Percentiles rank a stretch among this genome's conserved stretches.
These are phyloP conservation scores for Scolopax mira DNA, from an alignment of 2,113 vertebrate genomes.

Conservation along the genomic window DNA sequence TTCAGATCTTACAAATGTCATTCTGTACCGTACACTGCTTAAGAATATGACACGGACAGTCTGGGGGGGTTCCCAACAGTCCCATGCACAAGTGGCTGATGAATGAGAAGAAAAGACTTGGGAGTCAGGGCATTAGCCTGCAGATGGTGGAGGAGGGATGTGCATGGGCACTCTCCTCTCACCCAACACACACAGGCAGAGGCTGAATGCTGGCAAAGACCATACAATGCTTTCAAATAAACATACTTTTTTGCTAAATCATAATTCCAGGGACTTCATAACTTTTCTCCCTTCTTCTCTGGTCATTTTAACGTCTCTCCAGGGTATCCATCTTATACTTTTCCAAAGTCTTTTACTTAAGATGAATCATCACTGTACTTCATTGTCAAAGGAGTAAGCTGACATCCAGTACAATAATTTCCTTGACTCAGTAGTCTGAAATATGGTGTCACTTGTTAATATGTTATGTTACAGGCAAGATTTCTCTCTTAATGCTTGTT, in stretches of 20 bases:
- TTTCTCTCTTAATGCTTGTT: neutral
- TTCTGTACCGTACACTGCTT: neutral
- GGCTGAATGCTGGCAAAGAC: neutral
- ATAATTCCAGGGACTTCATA: neutral
- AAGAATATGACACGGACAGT: neutral
- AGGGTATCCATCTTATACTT: neutral
- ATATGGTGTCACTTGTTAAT: neutral
- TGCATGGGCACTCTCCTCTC: neutral
- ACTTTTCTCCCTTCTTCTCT: neutral
- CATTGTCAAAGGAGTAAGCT: neutral
- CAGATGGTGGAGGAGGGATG: neutral
- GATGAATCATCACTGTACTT: neutral
- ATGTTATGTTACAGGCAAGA: neutral
- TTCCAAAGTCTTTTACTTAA: neutral
- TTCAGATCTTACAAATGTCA: neutral
- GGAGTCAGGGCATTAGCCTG: fast-evolving
- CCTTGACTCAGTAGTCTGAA: neutral
- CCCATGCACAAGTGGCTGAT: neutral
- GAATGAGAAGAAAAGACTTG: neutral
- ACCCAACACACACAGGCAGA: neutral
- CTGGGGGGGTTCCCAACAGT: neutral
- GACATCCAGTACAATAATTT: neutral
- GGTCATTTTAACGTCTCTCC: neutral
- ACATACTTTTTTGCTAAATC: neutral
- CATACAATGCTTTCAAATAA: neutral